Base-by-base conservation (phyloP, 2,888 invertebrate genomes). In the Odontocolon sp. region DNA sequence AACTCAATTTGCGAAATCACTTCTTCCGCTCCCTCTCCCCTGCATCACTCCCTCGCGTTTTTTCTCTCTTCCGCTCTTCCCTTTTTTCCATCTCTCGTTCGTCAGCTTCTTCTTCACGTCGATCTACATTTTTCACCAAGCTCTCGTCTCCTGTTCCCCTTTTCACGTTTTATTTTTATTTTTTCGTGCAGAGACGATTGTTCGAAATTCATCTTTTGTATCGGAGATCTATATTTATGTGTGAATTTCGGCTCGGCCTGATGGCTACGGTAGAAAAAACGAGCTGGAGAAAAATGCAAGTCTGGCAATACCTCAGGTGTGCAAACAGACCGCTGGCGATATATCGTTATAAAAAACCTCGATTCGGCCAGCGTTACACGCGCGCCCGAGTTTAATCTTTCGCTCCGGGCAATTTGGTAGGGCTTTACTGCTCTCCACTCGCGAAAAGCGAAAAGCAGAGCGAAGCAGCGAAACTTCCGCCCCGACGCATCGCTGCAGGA, bases 291-390 rank as follows among this genome's bases (percentile, higher is more conserved):
- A 42, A 36, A 67, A 42, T 42, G 28, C 42, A 33, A 16, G 64
- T 77, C 50, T 16, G 42, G 42, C 56, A 42, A 61, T 61, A 85
- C 80, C 80, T 89, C 90, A 88, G 89, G 87, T 89, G 88, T 85
- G 86, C 86, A 90, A 90, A 90, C 87, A 90, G 82, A 86, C 89
- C 87, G 81, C 84, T 84, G 87, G 87, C 85, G 84, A 86, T 87
- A 84, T 85, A 80, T 78, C 74, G 70, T 73, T 50, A 57, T 72
- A 77, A 79, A 69, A 68, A 68, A 54, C 85, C 79, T 81, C 82
- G 76, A 81, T 82, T 80, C 52, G 67, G 40, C 33, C 61, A 42
- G n/a, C 42, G 52, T 47, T 63, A 57, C 71, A 68, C 72, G 82
- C 84, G 83, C 82, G 77, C 82, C 76, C 80, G 85, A 87, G 85